A percentile compares a stretch with the other conserved stretches of the same genome.
These are phyloP conservation scores for Pachyseris speciosa DNA, from an alignment of 64 coral and sea anemone genomes.

Conservation along the genomic window DNA sequence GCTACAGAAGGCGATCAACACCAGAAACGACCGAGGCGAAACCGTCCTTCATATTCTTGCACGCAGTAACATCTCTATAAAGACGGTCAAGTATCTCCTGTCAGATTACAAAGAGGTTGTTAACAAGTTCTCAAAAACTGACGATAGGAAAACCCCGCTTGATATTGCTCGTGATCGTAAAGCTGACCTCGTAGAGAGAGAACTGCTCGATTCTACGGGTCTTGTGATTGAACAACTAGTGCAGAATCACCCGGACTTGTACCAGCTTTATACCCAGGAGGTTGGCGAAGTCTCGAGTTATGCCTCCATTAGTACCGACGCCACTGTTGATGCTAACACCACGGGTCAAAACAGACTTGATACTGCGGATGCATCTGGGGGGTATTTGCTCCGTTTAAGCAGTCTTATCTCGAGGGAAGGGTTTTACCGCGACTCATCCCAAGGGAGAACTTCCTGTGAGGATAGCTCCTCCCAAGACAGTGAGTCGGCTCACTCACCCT, in stretches of 20 bases:
- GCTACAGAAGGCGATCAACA: not conserved
- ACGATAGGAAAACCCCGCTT: slow-evolving; percentile 6
- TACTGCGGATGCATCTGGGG: not conserved
- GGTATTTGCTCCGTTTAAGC: not conserved
- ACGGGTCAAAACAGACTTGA: not conserved
- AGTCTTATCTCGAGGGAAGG: slow-evolving; percentile 3
- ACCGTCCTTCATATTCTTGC: slow-evolving; percentile 32
- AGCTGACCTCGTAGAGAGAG: slow-evolving; percentile 22
- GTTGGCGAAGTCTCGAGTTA: not conserved
- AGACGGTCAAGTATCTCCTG: slow-evolving; percentile 20
- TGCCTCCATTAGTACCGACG: not conserved
- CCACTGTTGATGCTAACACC: not conserved
- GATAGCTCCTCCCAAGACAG: not conserved
- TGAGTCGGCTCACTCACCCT: not conserved
- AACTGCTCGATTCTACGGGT: not conserved
- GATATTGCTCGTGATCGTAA: slow-evolving; percentile 18
- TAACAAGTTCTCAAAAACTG: not conserved
- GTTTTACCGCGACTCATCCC: not conserved
- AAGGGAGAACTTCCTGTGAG: not conserved
- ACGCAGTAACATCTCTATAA: slow-evolving; percentile 16
- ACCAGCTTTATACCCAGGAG: slow-evolving; percentile 29
- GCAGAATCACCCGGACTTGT: not conserved
- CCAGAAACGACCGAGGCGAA: slow-evolving; percentile 2
- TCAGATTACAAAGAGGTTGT: slow-evolving; percentile 32
- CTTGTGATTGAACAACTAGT: not conserved